Percentiles rank a stretch among this genome's conserved stretches.
Conservation (phyloP, 2,888 invertebrate genomes). For the Myathropa florea region DNA sequence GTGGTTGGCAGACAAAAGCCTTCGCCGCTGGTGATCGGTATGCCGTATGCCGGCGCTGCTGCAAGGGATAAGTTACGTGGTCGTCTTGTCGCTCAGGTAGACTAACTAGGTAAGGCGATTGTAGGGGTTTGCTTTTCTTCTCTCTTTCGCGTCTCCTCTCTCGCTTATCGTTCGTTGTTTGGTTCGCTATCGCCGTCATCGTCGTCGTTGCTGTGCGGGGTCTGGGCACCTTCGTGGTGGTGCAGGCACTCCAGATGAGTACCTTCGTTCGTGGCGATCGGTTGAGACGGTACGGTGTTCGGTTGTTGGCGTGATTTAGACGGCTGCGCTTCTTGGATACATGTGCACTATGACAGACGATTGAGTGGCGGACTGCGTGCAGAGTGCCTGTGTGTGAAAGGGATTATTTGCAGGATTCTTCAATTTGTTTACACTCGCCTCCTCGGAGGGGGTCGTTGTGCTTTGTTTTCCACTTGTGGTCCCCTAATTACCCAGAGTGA, state of each 20-base stretch:
- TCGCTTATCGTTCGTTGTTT: constrained; percentile 27
- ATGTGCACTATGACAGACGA: not conserved
- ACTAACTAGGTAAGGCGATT: constrained; percentile 23
- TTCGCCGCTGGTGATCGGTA: not conserved
- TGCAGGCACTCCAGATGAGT: constrained; percentile 62
- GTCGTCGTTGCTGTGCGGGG: constrained; percentile 36
- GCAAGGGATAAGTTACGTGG: constrained; percentile 20
- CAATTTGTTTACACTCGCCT: constrained; percentile 22
- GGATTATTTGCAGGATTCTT: constrained; percentile 49
- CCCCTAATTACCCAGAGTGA: constrained; percentile 39
- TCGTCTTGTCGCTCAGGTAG: constrained; percentile 34
- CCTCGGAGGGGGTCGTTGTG: constrained; percentile 1
- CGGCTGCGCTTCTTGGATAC: constrained; percentile 33
- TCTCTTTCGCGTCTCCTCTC: constrained; percentile 31
- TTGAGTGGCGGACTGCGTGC: not conserved
- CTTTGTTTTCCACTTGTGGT: constrained; percentile 2
- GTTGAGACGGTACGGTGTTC: constrained; percentile 16
- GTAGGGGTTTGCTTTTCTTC: constrained; percentile 25
- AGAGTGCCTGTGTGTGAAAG: not conserved
- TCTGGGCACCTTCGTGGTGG: constrained; percentile 24
- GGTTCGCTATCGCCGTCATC: constrained; percentile 11
- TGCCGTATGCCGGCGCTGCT: constrained; percentile 23
- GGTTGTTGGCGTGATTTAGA: constrained; percentile 1
- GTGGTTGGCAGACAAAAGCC: not conserved
- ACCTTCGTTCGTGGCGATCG: constrained; percentile 55